phyloP scores from a whole-genome alignment of 2,113 vertebrate genomes.

The Poicephalus gulielmi region DNA sequence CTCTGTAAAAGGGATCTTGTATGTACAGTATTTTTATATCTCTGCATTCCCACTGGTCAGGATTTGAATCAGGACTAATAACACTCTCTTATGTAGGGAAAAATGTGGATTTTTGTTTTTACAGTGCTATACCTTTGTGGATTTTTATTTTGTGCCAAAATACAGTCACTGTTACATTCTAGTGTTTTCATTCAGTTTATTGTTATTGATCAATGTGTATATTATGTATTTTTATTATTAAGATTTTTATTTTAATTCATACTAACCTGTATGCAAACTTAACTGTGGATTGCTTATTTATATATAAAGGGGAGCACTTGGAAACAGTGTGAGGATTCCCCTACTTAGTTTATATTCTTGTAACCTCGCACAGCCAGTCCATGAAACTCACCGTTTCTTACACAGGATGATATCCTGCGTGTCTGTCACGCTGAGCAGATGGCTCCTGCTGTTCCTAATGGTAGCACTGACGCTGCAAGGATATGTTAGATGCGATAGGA shows the following conservation, averaged over 20 bases:
- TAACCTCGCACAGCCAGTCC: neutral
- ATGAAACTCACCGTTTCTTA: neutral
- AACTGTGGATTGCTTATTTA: constrained; percentile 48
- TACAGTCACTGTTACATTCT: constrained; percentile 34
- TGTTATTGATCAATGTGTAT: constrained; percentile 29
- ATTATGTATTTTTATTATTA: constrained; percentile 64
- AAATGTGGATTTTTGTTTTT: constrained; percentile 31
- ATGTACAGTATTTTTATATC: constrained; percentile 66
- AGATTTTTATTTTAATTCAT: constrained; percentile 57
- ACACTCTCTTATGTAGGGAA: neutral
- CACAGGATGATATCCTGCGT: neutral
- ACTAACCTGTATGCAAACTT: constrained; percentile 49
- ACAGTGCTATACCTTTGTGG: neutral
- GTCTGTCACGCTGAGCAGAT: neutral
- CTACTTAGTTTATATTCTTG: constrained; percentile 25
- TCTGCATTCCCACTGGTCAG: constrained; percentile 32
- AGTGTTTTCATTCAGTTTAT: constrained; percentile 43
- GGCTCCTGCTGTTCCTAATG: neutral
- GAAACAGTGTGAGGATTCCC: constrained; percentile 35
- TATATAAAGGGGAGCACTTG: constrained; percentile 33
- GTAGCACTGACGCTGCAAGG: neutral
- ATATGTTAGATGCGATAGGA: neutral
- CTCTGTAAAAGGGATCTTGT: constrained; percentile 48
- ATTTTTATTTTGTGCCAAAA: constrained; percentile 66
- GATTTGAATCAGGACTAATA: constrained; percentile 34